phyloP scores from a whole-genome alignment of 2,113 vertebrate genomes.

The Eulemur macaco region DNA sequence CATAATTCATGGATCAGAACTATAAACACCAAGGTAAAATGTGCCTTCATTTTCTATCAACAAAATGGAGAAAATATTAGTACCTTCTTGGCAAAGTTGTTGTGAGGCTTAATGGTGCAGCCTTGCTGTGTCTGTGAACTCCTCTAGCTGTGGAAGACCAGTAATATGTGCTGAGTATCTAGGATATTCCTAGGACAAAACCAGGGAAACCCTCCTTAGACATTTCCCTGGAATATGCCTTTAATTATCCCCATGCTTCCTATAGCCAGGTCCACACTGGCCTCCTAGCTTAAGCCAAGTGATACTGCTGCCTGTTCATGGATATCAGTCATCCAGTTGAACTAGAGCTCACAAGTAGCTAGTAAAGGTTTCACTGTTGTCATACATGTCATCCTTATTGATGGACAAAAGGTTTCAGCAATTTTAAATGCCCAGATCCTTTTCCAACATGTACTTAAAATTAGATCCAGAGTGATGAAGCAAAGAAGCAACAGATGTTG shows the following conservation, averaged over 20 bases:
- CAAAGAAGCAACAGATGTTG: background rate
- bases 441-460: slow-evolving; percentile 3
- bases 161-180: background rate
- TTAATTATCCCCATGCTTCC: background rate
- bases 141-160: background rate
- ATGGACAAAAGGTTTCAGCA: background rate
- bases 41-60: background rate
- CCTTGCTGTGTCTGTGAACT: background rate
- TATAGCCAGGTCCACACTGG: background rate
- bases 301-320: background rate
- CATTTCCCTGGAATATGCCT: background rate
- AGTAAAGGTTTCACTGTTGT: background rate
- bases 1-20: too few species aligned
- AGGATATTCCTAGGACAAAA: background rate
- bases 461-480: background rate
- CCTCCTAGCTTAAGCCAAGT: background rate
- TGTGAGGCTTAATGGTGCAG: background rate
- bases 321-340: background rate
- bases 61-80: background rate
- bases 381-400: background rate
- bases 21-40: background rate
- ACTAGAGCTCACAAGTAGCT: background rate
- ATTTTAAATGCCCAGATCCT: background rate
- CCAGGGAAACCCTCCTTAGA: background rate
- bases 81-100: background rate